Percentiles rank a stretch among this genome's conserved stretches.
Evolutionary conservation across 2,888 invertebrate species (phyloP).

Genomic region (Cyclophora albipunctata): DNA sequence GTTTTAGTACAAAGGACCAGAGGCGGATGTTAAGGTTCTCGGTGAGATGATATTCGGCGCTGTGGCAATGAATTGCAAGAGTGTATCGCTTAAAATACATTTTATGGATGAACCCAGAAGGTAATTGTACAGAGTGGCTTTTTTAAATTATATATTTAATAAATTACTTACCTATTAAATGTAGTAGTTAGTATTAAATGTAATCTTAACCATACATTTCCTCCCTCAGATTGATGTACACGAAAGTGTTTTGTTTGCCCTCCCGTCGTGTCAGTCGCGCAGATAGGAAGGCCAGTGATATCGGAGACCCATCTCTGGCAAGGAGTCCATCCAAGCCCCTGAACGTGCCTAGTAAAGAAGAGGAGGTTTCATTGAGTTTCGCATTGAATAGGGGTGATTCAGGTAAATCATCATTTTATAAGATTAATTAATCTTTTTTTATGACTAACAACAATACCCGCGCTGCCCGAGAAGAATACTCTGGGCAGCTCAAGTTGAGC

Average conservation of each 20-base stretch:
- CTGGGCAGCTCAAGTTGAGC: no score
- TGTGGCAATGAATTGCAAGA: constrained; percentile 90
- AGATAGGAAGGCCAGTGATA: constrained; percentile 37
- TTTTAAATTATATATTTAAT: no score
- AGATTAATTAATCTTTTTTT: no score
- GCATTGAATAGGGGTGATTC: constrained; percentile 65
- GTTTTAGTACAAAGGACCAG: constrained; percentile 78
- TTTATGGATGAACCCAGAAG: constrained; percentile 74
- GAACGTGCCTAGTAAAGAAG: constrained; percentile 50
- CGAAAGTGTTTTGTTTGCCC: constrained; percentile 78
- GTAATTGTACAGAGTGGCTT: constrained; percentile 24
- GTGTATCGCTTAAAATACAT: constrained; percentile 90
- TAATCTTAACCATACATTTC: no score
- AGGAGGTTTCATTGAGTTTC: constrained; percentile 59
- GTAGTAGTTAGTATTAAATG: no score
- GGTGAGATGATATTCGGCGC: constrained; percentile 96
- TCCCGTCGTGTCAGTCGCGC: constrained; percentile 40
- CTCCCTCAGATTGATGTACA: constrained; percentile 67
- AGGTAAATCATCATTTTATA: constrained; percentile 34
- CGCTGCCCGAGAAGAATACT: no score
- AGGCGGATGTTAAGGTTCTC: constrained; percentile 81
- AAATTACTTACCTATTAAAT: no score
- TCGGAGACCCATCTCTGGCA: constrained; percentile 22
- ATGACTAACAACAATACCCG: no score
- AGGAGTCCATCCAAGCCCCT: constrained; percentile 41